Conservation (phyloP, 1,140 invertebrate species). For the Eurosta solidaginis region DNA sequence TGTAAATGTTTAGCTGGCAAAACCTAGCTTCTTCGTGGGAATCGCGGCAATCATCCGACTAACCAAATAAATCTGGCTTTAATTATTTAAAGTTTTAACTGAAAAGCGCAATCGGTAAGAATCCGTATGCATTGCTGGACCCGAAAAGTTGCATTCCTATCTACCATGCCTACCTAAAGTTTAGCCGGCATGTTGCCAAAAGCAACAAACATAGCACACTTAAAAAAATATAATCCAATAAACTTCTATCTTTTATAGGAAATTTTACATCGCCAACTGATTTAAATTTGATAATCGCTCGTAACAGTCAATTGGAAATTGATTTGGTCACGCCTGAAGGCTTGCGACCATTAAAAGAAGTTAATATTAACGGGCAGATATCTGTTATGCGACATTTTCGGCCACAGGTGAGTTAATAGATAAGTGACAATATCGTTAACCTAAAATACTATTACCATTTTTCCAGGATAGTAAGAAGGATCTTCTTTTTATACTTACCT, state of each 20-base stretch:
- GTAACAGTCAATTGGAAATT: conserved; percentile 94
- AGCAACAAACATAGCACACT: not conserved
- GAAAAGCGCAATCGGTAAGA: no score
- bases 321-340: conserved; percentile 97
- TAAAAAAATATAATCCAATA: not conserved
- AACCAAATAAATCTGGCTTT: not conserved
- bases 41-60: not conserved
- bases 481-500: conserved; percentile 90
- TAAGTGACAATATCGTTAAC: no score
- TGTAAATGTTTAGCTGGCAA: not conserved
- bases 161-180: not conserved
- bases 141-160: not conserved
- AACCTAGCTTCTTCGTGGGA: not conserved
- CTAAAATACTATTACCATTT: conserved; percentile 17
- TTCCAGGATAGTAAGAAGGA: conserved; percentile 91
- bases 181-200: not conserved
- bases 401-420: conserved; percentile 72
- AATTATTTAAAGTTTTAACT: not conserved
- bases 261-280: conserved; percentile 95
- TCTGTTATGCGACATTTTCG: conserved; percentile 93
- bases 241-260: conserved; percentile 66
- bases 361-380: conserved; percentile 94
- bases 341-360: conserved; percentile 90
- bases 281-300: conserved; percentile 94
- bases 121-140: not conserved